Evolutionary conservation across 2,797 vertebrate species (phyloP), one percentile per base, ranked within the genome.

Genomic region (Muscicapa striata): DNA sequence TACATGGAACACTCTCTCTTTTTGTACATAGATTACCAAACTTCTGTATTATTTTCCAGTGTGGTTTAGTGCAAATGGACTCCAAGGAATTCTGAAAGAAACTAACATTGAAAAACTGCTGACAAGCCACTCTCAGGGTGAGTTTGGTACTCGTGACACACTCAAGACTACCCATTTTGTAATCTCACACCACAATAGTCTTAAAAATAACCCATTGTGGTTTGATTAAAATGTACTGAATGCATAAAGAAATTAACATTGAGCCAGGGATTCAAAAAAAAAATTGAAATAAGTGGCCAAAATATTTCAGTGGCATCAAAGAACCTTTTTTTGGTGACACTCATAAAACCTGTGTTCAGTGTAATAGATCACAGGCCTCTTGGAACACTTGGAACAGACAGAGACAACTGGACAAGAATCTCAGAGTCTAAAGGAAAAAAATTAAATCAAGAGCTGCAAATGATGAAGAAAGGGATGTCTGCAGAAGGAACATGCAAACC

Each of bases 181-280:
- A 96, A 80, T 38, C 64, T 87, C 67, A 51, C 90, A 48, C 75
- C 2, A 0, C 79, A 85, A 70, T 0, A 90, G 34, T n/a, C 61
- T 51, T 54, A 92, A 95, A 93, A 93, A 90, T 78, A 96, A 76
- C 22, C 74, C 24, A 0, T 0, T 72, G 93, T 82, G 94, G 93
- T 82, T 95, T 89, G 84, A 87, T 77, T 69, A 92, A 93, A 94
- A 96, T 91, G 84, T 92, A 90, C 90, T 87, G 93, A 94, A 95
- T 54, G 64, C 26, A 70, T 82, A 80, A 94, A 90, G 49, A 95
- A 84, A 70, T 70, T 22, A 90, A 93, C 30, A 75, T 63, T 9
- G 22, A 74, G 69, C 45, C 78, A 84, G 41, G 59, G 67, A 84
- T 63, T 76, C 17, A 16, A 59, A 84, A 79, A 78, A 41, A 78